A percentile compares a stretch with the other conserved stretches of the same genome.
Conservation (phyloP, 2,888 invertebrate species). For the Pseudoips prasinana region DNA sequence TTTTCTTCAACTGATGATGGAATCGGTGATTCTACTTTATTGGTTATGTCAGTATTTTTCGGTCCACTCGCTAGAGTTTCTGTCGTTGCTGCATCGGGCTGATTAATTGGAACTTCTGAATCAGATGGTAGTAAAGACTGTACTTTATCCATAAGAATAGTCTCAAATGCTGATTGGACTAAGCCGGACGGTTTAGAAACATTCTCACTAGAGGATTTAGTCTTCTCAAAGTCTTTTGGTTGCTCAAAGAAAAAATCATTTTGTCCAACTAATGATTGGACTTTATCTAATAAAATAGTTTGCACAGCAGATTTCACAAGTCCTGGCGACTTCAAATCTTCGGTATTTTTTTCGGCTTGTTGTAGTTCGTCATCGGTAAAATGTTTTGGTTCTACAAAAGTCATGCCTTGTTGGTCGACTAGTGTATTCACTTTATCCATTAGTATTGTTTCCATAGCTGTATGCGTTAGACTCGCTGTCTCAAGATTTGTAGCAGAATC, state of each 20-base stretch:
- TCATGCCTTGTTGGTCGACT: conserved; percentile 21
- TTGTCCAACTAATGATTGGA: conserved; percentile 18
- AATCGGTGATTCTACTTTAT: conserved; percentile 6
- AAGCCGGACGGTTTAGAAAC: conserved; percentile 37
- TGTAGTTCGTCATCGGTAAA: conserved; percentile 21
- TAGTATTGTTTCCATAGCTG: conserved; percentile 19
- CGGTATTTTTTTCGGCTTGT: conserved; percentile 8
- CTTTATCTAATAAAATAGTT: conserved; percentile 75
- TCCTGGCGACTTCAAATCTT: conserved; percentile 33
- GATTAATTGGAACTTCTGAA: too few species aligned
- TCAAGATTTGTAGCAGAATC: conserved; percentile 3
- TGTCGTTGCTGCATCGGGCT: too few species aligned
- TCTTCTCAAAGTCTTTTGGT: conserved; percentile 10
- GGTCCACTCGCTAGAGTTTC: too few species aligned
- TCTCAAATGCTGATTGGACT: conserved; percentile 69
- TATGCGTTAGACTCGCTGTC: conserved; percentile 11
- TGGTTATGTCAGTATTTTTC: conserved; percentile 7
- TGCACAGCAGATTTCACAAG: conserved; percentile 71
- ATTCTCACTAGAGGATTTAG: conserved; percentile 9
- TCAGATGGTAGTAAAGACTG: conserved; percentile 3
- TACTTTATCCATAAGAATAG: conserved; percentile 58
- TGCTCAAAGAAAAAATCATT: conserved; percentile 15
- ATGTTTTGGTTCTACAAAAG: conserved; percentile 25
- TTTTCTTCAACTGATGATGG: neutral
- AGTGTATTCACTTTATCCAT: conserved; percentile 27